Evolutionary conservation across 2,797 vertebrate genomes (phyloP).

Genomic region (Mastacembelus armatus): DNA sequence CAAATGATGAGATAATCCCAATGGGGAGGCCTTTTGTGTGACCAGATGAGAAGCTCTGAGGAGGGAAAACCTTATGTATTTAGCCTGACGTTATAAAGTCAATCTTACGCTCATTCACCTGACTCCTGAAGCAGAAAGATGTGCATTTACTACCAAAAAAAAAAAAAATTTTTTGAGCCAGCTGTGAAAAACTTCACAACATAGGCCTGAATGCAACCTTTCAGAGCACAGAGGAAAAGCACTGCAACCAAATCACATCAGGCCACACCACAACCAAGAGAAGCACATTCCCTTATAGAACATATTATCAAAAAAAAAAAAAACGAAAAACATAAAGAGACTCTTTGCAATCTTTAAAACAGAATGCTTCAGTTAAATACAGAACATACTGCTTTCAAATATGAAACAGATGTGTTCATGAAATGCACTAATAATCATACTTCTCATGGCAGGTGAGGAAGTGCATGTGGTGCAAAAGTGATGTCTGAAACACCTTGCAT

Average conservation of each 20-base stretch:
- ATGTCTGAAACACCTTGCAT: conserved; percentile 40
- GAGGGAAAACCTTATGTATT: conserved; percentile 62
- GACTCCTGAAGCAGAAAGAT: conserved; percentile 29
- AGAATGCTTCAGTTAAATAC: conserved; percentile 82
- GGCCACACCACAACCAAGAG: conserved; percentile 65
- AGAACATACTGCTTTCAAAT: conserved; percentile 79
- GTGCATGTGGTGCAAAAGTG: conserved; percentile 53
- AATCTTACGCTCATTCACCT: conserved; percentile 19
- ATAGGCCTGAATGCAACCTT: conserved; percentile 35
- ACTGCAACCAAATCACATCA: conserved; percentile 48
- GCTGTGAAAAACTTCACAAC: conserved; percentile 20
- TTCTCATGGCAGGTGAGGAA: conserved; percentile 62
- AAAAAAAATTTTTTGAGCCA: neutral
- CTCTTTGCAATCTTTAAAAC: conserved; percentile 87
- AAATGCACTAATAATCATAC: conserved; percentile 73
- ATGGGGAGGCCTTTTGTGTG: conserved; percentile 85
- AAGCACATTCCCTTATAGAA: conserved; percentile 81
- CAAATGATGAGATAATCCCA: conserved; percentile 84
- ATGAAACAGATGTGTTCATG: conserved; percentile 78
- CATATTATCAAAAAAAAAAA: conserved; percentile 80
- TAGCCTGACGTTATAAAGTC: conserved; percentile 18
- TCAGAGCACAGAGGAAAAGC: conserved; percentile 41
- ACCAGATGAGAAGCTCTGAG: conserved; percentile 73
- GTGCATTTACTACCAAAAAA: conserved; percentile 1
- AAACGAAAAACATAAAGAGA: too few species aligned